phyloP scores from a whole-genome alignment of 1,140 invertebrate genomes.

The Drosophila dunni region DNA sequence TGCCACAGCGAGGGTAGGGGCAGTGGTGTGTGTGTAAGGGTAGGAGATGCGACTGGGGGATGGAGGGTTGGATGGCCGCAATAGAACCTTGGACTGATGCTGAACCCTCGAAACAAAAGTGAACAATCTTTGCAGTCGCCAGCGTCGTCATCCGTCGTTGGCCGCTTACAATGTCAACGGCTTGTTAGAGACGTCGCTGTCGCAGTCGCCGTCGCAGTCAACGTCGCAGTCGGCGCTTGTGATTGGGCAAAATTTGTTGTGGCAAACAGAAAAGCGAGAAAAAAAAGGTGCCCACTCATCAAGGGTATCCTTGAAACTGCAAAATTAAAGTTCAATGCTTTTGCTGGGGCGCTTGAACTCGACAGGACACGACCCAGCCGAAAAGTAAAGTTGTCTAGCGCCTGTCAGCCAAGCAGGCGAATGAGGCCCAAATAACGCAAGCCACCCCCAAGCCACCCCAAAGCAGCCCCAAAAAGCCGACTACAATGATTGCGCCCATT shows the following conservation, averaged over 20 bases:
- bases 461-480: slow-evolving; percentile 1
- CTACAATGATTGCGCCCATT: slow-evolving; percentile 53
- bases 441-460: not conserved
- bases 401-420: slow-evolving; percentile 31
- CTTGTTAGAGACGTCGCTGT: slow-evolving; percentile 44
- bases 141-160: slow-evolving; percentile 59
- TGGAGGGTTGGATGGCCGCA: slow-evolving; percentile 41
- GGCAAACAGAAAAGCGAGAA: not conserved
- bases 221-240: slow-evolving; percentile 1
- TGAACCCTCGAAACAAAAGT: slow-evolving; percentile 67
- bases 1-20: not conserved
- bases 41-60: slow-evolving; percentile 14
- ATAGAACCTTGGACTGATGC: slow-evolving; percentile 72
- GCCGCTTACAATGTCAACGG: slow-evolving; percentile 78
- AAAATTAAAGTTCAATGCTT: slow-evolving; percentile 79
- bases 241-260: slow-evolving; percentile 29
- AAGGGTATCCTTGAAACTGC: slow-evolving; percentile 69
- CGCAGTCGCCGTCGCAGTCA: not conserved
- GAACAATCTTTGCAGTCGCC: slow-evolving; percentile 63
- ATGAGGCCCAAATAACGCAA: not conserved
- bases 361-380: slow-evolving; percentile 41
- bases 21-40: not conserved
- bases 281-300: slow-evolving; percentile 45
- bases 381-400: slow-evolving; percentile 49
- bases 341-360: slow-evolving; percentile 68